Conservation (phyloP, 2,888 invertebrate genomes). For the Hipparchia sbordonii region DNA sequence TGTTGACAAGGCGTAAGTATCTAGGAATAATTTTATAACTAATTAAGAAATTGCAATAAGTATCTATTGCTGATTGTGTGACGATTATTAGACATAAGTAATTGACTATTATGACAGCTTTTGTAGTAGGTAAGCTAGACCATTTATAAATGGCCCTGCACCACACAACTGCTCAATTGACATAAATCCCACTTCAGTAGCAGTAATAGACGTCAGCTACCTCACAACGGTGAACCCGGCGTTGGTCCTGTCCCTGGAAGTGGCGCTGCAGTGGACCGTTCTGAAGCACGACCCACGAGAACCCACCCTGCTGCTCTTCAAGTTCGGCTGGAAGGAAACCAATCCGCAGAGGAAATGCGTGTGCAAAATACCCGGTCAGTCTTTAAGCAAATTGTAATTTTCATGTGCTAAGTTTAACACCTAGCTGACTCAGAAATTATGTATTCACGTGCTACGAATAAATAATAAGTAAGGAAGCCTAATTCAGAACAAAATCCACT, state of each 20-base stretch:
- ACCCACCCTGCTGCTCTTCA: conserved; percentile 63
- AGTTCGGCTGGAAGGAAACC: conserved; percentile 59
- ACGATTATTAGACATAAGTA: too few relatives aligned
- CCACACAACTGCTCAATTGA: background rate
- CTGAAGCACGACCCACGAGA: conserved; percentile 56
- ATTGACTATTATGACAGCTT: too few relatives aligned
- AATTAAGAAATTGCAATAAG: too few relatives aligned
- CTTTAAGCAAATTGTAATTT: background rate
- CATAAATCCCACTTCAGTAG: conserved; percentile 46
- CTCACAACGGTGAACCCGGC: conserved; percentile 45
- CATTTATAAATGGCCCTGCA: too few relatives aligned
- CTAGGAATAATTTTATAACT: too few relatives aligned
- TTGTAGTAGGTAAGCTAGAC: too few relatives aligned
- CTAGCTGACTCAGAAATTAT: too few relatives aligned
- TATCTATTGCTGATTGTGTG: too few relatives aligned
- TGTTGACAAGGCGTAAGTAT: conserved; percentile 58
- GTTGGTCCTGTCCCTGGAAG: conserved; percentile 53
- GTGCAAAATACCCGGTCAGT: conserved; percentile 62
- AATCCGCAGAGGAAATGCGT: conserved; percentile 49
- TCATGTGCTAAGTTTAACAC: too few relatives aligned
- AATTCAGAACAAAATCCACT: too few relatives aligned
- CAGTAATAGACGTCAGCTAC: conserved; percentile 55
- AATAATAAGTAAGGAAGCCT: too few relatives aligned
- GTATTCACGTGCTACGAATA: too few relatives aligned
- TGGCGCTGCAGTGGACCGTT: conserved; percentile 58